Conservation (phyloP, 92 coral and sea anemone species). For the Paragorgia papillata region DNA sequence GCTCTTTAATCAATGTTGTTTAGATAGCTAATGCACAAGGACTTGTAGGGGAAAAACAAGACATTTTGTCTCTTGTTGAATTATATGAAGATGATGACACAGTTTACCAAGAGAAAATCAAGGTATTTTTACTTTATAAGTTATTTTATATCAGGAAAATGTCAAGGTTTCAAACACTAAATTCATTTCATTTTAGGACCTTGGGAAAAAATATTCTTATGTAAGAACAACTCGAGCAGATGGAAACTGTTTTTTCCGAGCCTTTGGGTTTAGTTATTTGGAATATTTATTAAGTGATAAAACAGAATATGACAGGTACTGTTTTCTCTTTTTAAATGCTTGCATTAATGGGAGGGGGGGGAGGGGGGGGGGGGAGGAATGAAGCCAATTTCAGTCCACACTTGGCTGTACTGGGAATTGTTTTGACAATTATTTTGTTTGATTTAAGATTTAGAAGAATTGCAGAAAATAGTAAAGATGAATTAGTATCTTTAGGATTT, state of each 20-base stretch:
- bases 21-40: slow-evolving; percentile 84
- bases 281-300: slow-evolving; percentile 71
- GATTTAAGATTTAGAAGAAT: slow-evolving; percentile 69
- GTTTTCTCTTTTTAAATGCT: too few relatives aligned
- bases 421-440: too few relatives aligned
- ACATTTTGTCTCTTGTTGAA: slow-evolving; percentile 62
- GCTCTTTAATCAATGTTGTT: background rate
- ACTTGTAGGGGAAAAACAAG: slow-evolving; percentile 72
- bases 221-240: slow-evolving; percentile 91
- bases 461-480: slow-evolving; percentile 92
- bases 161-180: background rate
- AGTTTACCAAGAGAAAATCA: slow-evolving; percentile 86
- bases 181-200: slow-evolving; percentile 56
- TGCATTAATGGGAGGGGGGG: too few relatives aligned
- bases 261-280: slow-evolving; percentile 92
- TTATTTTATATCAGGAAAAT: background rate
- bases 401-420: too few relatives aligned
- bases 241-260: slow-evolving; percentile 97
- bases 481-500: slow-evolving; percentile 84
- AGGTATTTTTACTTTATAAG: too few relatives aligned
- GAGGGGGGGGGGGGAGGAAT: too few relatives aligned
- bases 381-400: too few relatives aligned
- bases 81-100: slow-evolving; percentile 79
- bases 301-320: slow-evolving; percentile 87
- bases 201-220: slow-evolving; percentile 76